phyloP scores from a whole-genome alignment of 2,797 vertebrate genomes.

The Apogon talboti region DNA sequence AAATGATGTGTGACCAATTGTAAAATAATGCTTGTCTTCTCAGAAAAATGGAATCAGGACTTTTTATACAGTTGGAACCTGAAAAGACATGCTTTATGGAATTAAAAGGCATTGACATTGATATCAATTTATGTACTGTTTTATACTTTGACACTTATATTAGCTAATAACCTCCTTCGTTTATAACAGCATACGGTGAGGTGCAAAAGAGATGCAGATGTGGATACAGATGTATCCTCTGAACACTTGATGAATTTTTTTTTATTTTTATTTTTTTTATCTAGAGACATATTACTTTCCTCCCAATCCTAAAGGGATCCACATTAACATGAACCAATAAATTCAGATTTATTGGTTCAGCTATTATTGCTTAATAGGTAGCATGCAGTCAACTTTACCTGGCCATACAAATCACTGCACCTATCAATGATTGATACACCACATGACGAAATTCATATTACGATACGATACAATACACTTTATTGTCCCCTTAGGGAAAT shows the following conservation, averaged over 20 bases:
- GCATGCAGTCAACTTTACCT: no score
- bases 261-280: no score
- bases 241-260: neutral
- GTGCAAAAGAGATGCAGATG: no score
- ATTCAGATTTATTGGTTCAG: no score
- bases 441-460: no score
- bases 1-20: conserved; percentile 75
- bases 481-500: no score
- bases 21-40: conserved; percentile 63
- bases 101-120: conserved; percentile 25
- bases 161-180: neutral
- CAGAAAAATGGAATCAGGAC: conserved; percentile 41
- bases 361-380: no score
- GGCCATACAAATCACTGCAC: no score
- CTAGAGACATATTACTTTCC: neutral
- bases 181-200: neutral
- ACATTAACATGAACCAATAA: neutral
- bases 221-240: neutral
- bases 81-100: conserved; percentile 29
- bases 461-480: no score
- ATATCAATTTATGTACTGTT: conserved; percentile 18
- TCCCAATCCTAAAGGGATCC: neutral
- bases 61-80: conserved; percentile 48
- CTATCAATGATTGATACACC: no score
- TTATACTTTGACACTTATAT: neutral